phyloP scores from a whole-genome alignment of 2,888 invertebrate species.

The Cylindroiulus punctatus region DNA sequence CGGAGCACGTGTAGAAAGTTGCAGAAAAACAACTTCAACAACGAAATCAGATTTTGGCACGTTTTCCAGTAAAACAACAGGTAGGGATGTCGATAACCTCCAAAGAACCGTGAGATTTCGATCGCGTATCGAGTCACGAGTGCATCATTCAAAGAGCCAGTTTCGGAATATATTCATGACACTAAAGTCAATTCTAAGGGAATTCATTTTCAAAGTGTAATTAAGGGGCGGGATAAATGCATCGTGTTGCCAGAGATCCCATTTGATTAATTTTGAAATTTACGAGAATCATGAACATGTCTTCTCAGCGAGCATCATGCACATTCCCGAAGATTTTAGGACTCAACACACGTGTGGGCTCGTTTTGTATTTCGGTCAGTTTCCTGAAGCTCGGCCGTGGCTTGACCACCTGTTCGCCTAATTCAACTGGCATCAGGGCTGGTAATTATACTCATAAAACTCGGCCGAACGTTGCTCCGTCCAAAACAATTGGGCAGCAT shows the following conservation, averaged over 20 bases:
- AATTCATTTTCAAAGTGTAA: neutral
- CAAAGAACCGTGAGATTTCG: neutral
- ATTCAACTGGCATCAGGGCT: neutral
- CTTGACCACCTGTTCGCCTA: neutral
- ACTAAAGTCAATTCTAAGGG: neutral
- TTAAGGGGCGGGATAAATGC: neutral
- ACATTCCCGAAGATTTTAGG: neutral
- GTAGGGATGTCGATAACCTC: neutral
- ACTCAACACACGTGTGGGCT: neutral
- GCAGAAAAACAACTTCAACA: neutral
- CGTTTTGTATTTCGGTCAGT: neutral
- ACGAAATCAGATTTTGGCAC: neutral
- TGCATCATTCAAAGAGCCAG: neutral
- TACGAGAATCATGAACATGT: neutral
- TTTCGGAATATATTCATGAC: neutral
- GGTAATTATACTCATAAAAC: neutral
- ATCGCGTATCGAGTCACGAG: neutral
- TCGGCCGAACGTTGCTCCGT: neutral
- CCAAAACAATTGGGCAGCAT: neutral
- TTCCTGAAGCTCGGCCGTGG: neutral
- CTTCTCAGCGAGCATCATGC: neutral
- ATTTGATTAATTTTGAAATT: neutral
- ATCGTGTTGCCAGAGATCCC: neutral
- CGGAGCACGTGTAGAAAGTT: neutral
- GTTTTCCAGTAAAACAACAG: neutral